A percentile compares a stretch with the other conserved stretches of the same genome.
phyloP scores from a whole-genome alignment of 2,888 invertebrate genomes.

The Rambutsinella grinnellia region DNA sequence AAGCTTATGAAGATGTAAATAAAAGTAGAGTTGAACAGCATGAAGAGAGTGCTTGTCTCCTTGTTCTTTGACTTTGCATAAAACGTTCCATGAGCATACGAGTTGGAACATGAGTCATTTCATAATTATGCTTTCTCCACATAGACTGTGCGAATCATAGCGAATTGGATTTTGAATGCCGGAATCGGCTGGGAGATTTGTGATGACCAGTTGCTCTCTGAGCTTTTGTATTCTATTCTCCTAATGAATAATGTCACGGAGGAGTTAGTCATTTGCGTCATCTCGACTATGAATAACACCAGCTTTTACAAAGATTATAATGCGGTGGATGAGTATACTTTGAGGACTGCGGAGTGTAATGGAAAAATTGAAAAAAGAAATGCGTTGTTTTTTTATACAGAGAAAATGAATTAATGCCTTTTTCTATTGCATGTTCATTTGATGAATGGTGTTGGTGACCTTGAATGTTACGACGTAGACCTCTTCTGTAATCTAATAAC shows the following conservation, averaged over 20 bases:
- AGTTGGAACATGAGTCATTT: no score
- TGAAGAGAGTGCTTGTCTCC: no score
- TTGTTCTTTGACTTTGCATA: no score
- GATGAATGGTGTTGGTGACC: constrained; percentile 8
- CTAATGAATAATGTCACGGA: constrained; percentile 57
- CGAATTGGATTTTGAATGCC: constrained; percentile 65
- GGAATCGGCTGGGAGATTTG: constrained; percentile 61
- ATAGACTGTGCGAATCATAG: constrained; percentile 59
- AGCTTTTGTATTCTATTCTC: constrained; percentile 58
- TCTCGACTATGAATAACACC: constrained; percentile 64
- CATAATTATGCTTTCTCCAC: no score
- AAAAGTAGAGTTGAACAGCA: no score
- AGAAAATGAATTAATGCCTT: no score
- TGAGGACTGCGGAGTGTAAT: constrained; percentile 59
- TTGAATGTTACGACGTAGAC: constrained; percentile 26
- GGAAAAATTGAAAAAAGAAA: not conserved
- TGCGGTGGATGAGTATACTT: constrained; percentile 48
- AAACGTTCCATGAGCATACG: no score
- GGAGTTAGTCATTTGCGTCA: constrained; percentile 63
- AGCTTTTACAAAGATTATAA: constrained; percentile 63
- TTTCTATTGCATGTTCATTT: not conserved
- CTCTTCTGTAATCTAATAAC: constrained; percentile 54
- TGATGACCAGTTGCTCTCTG: constrained; percentile 56
- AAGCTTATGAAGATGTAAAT: no score
- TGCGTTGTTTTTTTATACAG: no score